These are phyloP conservation scores for Platorchestia sp. DNA, from an alignment of 1,140 invertebrate genomes.

Conservation along the genomic window DNA sequence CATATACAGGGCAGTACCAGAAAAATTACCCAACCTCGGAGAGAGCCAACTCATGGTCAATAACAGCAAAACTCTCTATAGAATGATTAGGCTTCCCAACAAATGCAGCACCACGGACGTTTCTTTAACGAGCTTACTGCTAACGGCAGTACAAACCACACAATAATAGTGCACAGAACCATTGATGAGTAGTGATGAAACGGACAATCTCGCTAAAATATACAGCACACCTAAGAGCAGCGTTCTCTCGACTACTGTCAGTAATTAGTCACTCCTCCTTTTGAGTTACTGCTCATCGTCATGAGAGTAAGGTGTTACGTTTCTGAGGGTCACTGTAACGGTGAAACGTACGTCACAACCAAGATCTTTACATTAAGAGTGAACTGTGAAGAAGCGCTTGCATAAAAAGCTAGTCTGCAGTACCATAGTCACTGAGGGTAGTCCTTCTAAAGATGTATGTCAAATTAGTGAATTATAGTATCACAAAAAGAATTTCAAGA, in stretches of 20 bases:
- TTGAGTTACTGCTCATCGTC: background rate
- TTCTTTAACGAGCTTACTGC: background rate
- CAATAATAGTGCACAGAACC: background rate
- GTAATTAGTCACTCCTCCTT: background rate
- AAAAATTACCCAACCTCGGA: background rate
- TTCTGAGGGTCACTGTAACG: background rate
- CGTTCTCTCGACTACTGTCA: background rate
- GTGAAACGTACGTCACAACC: background rate
- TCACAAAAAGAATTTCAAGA: background rate
- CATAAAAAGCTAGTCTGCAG: background rate
- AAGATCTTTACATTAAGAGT: background rate
- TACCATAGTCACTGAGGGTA: background rate
- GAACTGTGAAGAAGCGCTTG: background rate
- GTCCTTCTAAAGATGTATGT: background rate
- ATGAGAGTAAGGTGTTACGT: background rate
- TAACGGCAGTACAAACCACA: constrained; percentile 15
- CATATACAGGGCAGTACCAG: constrained; percentile 42
- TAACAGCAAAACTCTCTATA: background rate
- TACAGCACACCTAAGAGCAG: background rate
- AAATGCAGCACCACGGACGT: constrained; percentile 17
- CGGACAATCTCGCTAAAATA: background rate
- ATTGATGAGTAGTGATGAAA: background rate
- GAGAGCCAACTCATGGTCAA: constrained; percentile 33
- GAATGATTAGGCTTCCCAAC: background rate
- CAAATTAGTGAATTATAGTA: background rate